A percentile compares a stretch with the other conserved stretches of the same genome.
Conservation (phyloP, 92 coral and sea anemone species). For the Palythoa heliodiscus region DNA sequence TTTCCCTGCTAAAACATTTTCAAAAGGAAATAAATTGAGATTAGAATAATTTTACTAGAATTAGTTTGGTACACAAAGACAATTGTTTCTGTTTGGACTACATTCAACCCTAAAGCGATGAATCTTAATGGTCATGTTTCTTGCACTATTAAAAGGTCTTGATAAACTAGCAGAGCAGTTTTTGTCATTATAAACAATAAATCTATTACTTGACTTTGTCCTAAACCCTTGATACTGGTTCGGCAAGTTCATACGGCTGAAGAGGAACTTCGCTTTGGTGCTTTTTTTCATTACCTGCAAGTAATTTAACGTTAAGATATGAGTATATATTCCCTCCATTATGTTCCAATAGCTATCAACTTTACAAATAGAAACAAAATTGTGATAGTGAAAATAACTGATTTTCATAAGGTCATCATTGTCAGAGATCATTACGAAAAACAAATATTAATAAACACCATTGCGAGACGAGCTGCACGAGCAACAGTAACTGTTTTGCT, state of each 20-base stretch:
- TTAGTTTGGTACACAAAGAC: not conserved
- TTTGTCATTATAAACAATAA: not conserved
- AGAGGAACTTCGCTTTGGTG: conserved; percentile 4
- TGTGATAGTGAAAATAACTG: too few relatives aligned
- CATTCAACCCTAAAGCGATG: conserved; percentile 20
- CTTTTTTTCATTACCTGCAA: conserved; percentile 4
- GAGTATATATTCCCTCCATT: not conserved
- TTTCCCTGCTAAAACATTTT: too few relatives aligned
- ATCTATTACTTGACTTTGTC: conserved; percentile 4
- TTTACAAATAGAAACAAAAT: too few relatives aligned
- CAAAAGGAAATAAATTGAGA: too few relatives aligned
- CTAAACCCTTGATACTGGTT: conserved; percentile 24
- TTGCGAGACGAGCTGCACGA: too few relatives aligned
- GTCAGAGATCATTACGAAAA: too few relatives aligned
- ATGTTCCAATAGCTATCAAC: too few relatives aligned
- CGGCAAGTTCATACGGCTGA: not conserved
- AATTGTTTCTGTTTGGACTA: not conserved
- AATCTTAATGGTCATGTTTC: not conserved
- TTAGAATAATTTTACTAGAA: too few relatives aligned
- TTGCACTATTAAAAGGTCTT: not conserved
- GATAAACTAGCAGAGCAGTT: not conserved
- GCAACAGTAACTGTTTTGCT: too few relatives aligned
- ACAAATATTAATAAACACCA: too few relatives aligned
- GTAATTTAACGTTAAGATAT: not conserved
- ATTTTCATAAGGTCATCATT: too few relatives aligned